These are phyloP conservation scores for Anagrus nilaparvatae DNA, from an alignment of 1,140 invertebrate species.

Conservation along the genomic window DNA sequence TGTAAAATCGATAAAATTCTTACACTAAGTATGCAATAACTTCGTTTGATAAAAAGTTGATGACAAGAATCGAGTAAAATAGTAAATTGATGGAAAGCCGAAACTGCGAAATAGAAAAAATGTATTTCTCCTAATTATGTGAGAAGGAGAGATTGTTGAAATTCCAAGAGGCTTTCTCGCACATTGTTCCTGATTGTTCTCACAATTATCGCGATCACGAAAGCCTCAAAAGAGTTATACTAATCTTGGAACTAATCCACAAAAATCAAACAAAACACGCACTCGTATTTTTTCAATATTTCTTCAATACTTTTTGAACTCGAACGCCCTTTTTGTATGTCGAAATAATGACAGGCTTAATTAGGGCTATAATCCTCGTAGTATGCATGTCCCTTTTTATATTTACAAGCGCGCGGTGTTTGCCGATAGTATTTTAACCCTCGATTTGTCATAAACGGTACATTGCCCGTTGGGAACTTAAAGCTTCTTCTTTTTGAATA, in stretches of 20 bases:
- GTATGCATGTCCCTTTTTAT: constrained; percentile 20
- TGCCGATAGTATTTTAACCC: constrained; percentile 45
- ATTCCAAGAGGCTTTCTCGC: too few relatives aligned
- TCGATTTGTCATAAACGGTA: constrained; percentile 45
- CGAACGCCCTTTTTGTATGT: constrained; percentile 3
- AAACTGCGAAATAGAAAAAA: too few relatives aligned
- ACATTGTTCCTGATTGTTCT: too few relatives aligned
- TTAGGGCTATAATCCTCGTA: constrained; percentile 41
- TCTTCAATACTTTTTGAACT: constrained; percentile 16
- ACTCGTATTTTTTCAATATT: constrained; percentile 15
- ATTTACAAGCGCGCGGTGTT: constrained; percentile 31
- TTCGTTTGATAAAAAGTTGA: too few relatives aligned
- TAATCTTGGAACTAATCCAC: too few relatives aligned
- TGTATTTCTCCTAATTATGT: too few relatives aligned
- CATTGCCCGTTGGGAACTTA: constrained; percentile 36
- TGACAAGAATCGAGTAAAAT: too few relatives aligned
- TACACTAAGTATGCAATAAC: too few relatives aligned
- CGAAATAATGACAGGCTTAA: constrained; percentile 21
- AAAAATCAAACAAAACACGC: too few relatives aligned
- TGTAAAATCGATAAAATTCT: too few relatives aligned
- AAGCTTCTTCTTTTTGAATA: neutral
- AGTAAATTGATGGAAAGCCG: too few relatives aligned
- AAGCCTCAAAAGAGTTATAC: constrained; percentile 30
- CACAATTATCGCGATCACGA: constrained; percentile 44
- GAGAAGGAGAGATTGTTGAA: too few relatives aligned